Percentiles rank a stretch among this genome's conserved stretches.
These are phyloP conservation scores for Microtus pennsylvanicus DNA, from an alignment of 2,113 vertebrate genomes.

Conservation along the genomic window DNA sequence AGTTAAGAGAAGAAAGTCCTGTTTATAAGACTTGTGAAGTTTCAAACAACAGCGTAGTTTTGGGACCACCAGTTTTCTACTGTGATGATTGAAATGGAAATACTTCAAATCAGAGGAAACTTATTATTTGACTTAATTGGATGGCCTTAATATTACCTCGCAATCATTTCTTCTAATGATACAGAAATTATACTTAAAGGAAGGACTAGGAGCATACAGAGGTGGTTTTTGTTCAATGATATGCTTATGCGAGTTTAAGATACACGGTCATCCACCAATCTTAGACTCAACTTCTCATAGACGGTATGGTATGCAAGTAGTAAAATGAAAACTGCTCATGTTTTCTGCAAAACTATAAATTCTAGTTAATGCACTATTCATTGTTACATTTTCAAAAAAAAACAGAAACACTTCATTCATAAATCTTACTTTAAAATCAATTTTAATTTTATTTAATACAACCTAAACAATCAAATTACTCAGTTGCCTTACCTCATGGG, in stretches of 20 bases:
- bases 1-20: conserved; percentile 69
- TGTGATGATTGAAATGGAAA: conserved; percentile 77
- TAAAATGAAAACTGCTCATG: conserved; percentile 65
- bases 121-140: conserved; percentile 76
- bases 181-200: conserved; percentile 70
- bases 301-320: conserved; percentile 64
- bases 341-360: conserved; percentile 65
- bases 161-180: conserved; percentile 73
- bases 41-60: conserved; percentile 78
- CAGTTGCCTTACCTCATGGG: conserved; percentile 87
- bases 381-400: conserved; percentile 67
- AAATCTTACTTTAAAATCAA: conserved; percentile 75
- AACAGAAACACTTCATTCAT: conserved; percentile 43
- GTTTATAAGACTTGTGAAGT: conserved; percentile 73
- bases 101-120: conserved; percentile 77
- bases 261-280: conserved; percentile 56
- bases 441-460: conserved; percentile 83
- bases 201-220: conserved; percentile 42
- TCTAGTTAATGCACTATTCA: conserved; percentile 71
- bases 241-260: conserved; percentile 72
- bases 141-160: conserved; percentile 86
- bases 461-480: conserved; percentile 86
- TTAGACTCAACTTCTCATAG: conserved; percentile 55
- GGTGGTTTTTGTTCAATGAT: conserved; percentile 47
- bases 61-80: conserved; percentile 84